A percentile compares a stretch with the other conserved stretches of the same genome.
Conservation (phyloP, 2,113 vertebrate species). For the Typhlomys cinereus region DNA sequence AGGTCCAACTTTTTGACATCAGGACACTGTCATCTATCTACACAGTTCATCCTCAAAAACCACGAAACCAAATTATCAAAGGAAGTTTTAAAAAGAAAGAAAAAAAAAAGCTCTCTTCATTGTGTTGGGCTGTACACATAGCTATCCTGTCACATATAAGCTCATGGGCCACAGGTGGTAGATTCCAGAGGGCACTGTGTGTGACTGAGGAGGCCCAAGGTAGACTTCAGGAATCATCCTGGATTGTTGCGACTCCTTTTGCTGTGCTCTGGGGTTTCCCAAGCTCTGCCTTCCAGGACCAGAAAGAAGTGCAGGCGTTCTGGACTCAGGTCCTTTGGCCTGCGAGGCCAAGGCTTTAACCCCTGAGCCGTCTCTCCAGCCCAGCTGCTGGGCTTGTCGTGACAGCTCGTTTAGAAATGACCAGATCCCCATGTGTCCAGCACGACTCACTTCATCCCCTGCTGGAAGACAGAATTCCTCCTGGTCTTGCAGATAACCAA, state of each 20-base stretch:
- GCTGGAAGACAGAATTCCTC: constrained; percentile 93
- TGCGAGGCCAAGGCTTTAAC: no score
- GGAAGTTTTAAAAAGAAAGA: background rate
- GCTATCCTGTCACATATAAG: background rate
- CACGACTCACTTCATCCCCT: constrained; percentile 91
- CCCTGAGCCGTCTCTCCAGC: no score
- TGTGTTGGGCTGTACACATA: background rate
- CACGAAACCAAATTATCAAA: no score
- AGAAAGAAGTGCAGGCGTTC: no score
- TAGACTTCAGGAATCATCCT: no score
- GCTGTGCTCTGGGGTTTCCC: no score
- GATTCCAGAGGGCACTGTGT: background rate
- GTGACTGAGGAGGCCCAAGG: no score
- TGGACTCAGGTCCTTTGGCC: no score
- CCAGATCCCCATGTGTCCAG: background rate
- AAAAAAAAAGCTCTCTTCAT: background rate
- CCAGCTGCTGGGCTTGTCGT: background rate
- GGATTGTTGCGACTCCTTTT: no score
- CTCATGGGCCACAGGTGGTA: background rate
- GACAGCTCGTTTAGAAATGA: background rate
- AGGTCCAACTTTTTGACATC: background rate
- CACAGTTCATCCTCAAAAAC: background rate
- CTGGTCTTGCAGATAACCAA: constrained; percentile 93
- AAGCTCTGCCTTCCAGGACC: no score
- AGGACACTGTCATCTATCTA: background rate